Percentiles rank a stretch among this genome's conserved stretches.
phyloP scores from a whole-genome alignment of 2,797 vertebrate genomes.

The Paguma larvata region DNA sequence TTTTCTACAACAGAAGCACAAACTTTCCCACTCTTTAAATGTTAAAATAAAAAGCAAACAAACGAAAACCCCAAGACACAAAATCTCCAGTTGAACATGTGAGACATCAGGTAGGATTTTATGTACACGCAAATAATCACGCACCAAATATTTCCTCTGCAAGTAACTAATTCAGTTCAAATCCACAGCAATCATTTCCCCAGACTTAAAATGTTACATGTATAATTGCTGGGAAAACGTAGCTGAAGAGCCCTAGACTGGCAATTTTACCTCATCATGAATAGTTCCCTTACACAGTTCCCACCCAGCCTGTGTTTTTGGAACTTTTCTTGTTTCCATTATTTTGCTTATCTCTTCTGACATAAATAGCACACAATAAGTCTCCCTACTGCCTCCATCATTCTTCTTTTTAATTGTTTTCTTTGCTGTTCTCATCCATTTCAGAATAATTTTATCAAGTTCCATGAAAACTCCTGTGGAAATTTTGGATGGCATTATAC shows the following conservation, averaged over 20 bases:
- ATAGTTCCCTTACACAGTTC: background rate
- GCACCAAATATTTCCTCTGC: slow-evolving; percentile 30
- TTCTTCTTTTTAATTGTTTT: slow-evolving; percentile 49
- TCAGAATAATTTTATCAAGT: slow-evolving; percentile 52
- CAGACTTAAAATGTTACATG: background rate
- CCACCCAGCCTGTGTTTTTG: background rate
- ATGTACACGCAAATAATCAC: slow-evolving; percentile 27
- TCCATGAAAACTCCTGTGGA: slow-evolving; percentile 38
- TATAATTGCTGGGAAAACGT: background rate
- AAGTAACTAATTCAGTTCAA: slow-evolving; percentile 28
- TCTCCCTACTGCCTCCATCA: background rate
- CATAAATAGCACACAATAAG: background rate
- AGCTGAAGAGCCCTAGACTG: background rate
- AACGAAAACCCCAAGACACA: background rate
- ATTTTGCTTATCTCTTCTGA: slow-evolving; percentile 38
- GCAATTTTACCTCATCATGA: background rate
- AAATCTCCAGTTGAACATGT: background rate
- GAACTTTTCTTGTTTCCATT: background rate
- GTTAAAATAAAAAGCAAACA: slow-evolving; percentile 44
- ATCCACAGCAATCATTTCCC: background rate
- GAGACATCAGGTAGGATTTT: slow-evolving; percentile 3
- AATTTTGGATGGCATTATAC: slow-evolving; percentile 47
- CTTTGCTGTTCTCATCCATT: background rate
- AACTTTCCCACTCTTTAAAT: background rate
- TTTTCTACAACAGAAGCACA: slow-evolving; percentile 52